phyloP scores from a whole-genome alignment of 37 sponge, comb jelly and placozoan genomes.

The Theonella swinhoei region DNA sequence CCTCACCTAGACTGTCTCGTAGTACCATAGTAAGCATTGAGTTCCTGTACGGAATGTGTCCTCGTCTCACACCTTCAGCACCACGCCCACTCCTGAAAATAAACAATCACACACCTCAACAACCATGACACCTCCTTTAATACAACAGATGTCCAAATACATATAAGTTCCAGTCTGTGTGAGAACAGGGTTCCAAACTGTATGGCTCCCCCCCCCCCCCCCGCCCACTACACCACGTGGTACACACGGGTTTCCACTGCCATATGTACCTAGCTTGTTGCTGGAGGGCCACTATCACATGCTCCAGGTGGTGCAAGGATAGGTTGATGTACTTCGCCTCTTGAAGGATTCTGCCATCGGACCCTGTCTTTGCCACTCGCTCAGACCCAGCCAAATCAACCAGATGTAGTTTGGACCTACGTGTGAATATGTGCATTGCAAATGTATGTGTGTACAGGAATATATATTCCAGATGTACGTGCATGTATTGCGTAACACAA shows the following conservation, averaged over 20 bases:
- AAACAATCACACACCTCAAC: too few species aligned
- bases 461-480: background rate
- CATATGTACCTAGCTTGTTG: constrained; percentile 29
- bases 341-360: constrained; percentile 64
- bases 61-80: background rate
- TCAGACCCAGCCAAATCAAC: constrained; percentile 95
- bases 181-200: too few species aligned
- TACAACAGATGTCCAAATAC: background rate
- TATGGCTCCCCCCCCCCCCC: background rate
- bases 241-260: background rate
- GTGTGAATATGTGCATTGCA: too few species aligned
- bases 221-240: background rate
- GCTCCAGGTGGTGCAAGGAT: constrained; percentile 89
- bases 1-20: constrained; percentile 84
- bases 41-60: constrained; percentile 85
- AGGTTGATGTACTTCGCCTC: constrained; percentile 93
- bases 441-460: background rate
- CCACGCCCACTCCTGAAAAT: too few species aligned
- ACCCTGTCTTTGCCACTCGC: constrained; percentile 83
- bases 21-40: constrained; percentile 88
- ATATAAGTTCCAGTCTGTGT: too few species aligned
- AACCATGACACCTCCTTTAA: too few species aligned
- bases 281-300: constrained; percentile 87
- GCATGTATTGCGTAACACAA: background rate
- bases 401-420: constrained; percentile 86